Percentiles rank a stretch among this genome's conserved stretches.
Conservation (phyloP, 2,113 vertebrate genomes). For the Pelvicachromis taeniatus region DNA sequence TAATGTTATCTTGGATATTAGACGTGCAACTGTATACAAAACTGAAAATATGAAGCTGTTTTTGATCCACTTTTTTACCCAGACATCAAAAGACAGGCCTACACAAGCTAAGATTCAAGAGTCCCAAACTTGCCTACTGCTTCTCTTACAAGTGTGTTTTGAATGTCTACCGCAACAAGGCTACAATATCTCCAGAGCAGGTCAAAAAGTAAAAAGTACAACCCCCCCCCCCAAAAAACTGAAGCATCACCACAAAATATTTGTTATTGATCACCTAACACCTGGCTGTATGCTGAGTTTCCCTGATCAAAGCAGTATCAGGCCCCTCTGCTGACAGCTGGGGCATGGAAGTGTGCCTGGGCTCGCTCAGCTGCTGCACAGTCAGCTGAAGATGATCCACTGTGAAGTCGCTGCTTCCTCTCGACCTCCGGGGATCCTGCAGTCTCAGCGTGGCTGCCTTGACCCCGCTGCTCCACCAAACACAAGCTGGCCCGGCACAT, state of each 20-base stretch:
- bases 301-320: background rate
- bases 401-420: slow-evolving; percentile 25
- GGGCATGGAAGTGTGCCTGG: background rate
- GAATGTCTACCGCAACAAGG: background rate
- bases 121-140: background rate
- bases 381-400: slow-evolving; percentile 51
- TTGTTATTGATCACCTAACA: background rate
- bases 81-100: background rate
- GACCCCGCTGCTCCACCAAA: background rate
- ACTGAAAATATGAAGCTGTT: background rate
- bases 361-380: background rate
- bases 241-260: background rate
- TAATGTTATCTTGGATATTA: background rate
- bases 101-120: background rate
- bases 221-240: accelerated
- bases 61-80: background rate
- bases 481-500: background rate
- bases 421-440: background rate
- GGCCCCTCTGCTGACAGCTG: background rate
- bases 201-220: background rate
- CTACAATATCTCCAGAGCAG: background rate
- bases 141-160: background rate
- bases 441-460: background rate
- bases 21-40: accelerated
- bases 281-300: background rate